Conservation (phyloP, 2,113 vertebrate species). For the Sitta europaea region DNA sequence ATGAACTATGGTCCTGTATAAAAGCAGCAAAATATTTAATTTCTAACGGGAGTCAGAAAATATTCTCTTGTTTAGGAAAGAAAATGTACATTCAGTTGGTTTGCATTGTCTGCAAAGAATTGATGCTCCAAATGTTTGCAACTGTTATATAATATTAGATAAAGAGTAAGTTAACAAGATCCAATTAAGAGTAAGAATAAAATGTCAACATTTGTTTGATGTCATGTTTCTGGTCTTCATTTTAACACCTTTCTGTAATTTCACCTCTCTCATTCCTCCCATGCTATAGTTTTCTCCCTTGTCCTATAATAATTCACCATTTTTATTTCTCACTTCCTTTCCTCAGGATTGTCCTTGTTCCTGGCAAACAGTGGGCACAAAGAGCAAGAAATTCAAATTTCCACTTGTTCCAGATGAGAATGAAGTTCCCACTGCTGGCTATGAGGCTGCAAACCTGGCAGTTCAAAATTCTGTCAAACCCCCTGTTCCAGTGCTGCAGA, state of each 20-base stretch:
- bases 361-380: background rate
- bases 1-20: background rate
- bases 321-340: background rate
- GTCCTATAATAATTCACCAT: background rate
- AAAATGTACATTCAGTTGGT: background rate
- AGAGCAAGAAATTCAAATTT: background rate
- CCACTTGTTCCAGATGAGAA: background rate
- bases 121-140: background rate
- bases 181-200: background rate
- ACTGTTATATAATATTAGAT: background rate
- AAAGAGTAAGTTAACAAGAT: background rate
- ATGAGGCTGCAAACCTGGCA: fast-evolving
- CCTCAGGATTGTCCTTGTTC: background rate
- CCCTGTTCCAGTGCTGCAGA: background rate
- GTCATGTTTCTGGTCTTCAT: background rate
- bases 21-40: background rate
- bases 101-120: background rate
- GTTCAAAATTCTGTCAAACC: background rate
- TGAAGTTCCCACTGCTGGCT: background rate
- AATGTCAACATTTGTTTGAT: background rate
- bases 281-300: background rate
- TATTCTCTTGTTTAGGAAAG: background rate
- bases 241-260: background rate
- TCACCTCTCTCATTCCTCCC: background rate
- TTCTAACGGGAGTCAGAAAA: background rate